Conservation (phyloP, 2,888 invertebrate species). For the Phyllotreta cruciferae region DNA sequence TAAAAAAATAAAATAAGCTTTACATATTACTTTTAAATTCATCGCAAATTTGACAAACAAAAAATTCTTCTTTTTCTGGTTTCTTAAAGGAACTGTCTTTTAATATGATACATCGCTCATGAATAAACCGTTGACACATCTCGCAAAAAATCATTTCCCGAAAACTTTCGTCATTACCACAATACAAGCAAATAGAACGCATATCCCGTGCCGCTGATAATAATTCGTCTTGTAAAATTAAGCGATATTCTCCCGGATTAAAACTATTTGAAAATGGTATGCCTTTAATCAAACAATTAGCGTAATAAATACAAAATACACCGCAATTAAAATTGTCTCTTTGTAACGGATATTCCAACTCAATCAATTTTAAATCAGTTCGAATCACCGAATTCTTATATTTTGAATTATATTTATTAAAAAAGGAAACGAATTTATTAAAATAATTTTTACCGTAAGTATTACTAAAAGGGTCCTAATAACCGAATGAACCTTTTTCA, state of each 20-base stretch:
- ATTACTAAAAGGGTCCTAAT: conserved; percentile 8
- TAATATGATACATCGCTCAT: conserved; percentile 1
- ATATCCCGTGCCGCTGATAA: too few species aligned
- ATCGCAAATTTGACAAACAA: conserved; percentile 1
- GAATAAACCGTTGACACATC: conserved; percentile 12
- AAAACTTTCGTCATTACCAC: not conserved
- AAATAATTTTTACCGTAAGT: conserved; percentile 8
- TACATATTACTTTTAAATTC: too few species aligned
- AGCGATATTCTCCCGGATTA: not conserved
- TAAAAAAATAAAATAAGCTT: too few species aligned
- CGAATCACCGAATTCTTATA: too few species aligned
- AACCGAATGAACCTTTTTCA: conserved; percentile 10
- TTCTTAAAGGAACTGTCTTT: conserved; percentile 6
- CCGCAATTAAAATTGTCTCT: conserved; percentile 18
- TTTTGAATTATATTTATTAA: too few species aligned
- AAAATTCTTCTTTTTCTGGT: conserved; percentile 1
- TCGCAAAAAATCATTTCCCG: not conserved
- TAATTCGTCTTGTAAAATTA: too few species aligned
- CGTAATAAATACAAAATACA: conserved; percentile 18
- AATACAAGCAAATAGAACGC: conserved; percentile 6
- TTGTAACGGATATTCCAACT: conserved; percentile 8
- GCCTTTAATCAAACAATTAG: conserved; percentile 10
- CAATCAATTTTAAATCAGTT: not conserved
- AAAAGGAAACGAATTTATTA: not conserved
- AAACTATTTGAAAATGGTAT: conserved; percentile 3